phyloP scores from a whole-genome alignment of 2,888 invertebrate genomes.

The Arctia plantaginis region DNA sequence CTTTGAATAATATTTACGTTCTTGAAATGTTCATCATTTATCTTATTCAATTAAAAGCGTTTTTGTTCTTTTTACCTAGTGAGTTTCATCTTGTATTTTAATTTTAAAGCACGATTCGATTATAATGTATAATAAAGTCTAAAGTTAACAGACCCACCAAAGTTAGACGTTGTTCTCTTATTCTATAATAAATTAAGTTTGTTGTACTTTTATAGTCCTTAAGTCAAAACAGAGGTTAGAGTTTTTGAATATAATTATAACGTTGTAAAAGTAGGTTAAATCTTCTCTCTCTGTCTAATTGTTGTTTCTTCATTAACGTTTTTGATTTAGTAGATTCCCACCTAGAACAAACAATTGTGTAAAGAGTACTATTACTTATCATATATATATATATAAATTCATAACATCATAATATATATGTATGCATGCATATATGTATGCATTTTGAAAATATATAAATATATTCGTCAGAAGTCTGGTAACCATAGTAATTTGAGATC shows the following conservation, averaged over 20 bases:
- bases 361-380: no score
- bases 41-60: background rate
- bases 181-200: constrained; percentile 51
- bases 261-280: background rate
- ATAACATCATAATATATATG: no score
- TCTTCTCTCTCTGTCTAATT: background rate
- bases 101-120: constrained; percentile 40
- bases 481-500: no score
- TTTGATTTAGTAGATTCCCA: background rate
- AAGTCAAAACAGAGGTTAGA: constrained; percentile 30
- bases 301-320: background rate
- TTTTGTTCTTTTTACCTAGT: constrained; percentile 27
- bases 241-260: constrained; percentile 18
- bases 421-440: no score
- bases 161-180: constrained; percentile 46
- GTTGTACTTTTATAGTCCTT: constrained; percentile 43
- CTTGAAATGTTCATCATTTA: constrained; percentile 1
- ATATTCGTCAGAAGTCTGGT: no score
- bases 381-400: no score
- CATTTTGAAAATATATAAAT: no score
- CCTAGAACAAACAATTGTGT: no score
- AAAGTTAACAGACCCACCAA: constrained; percentile 43
- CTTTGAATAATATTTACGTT: background rate
- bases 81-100: constrained; percentile 35
- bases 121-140: constrained; percentile 47